phyloP scores from a whole-genome alignment of 1,140 invertebrate species.

The Leguminivora glycinivorella region DNA sequence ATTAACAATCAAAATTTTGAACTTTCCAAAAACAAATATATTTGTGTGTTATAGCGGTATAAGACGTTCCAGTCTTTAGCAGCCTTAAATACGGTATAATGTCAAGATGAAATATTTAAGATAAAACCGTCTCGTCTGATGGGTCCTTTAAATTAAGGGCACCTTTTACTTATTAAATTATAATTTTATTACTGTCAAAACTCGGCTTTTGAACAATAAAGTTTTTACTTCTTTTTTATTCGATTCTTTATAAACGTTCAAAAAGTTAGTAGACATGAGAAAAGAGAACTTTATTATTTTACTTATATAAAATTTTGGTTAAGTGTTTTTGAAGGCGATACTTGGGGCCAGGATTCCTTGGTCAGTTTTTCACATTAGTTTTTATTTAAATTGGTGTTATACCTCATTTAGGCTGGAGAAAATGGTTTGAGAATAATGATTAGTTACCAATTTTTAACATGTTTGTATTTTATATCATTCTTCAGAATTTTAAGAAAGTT shows the following conservation, averaged over 20 bases:
- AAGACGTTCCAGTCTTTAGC: neutral
- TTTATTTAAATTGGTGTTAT: no score
- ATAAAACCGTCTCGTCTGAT: constrained; percentile 21
- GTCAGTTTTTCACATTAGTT: no score
- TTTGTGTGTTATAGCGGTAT: constrained; percentile 1
- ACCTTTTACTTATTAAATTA: constrained; percentile 18
- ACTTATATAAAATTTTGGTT: neutral
- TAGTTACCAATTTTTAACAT: no score
- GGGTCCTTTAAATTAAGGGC: constrained; percentile 22
- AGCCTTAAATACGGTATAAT: constrained; percentile 8
- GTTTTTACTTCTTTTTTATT: neutral
- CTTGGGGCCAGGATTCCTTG: no score
- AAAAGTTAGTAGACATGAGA: neutral
- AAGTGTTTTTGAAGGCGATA: no score
- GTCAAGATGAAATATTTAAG: constrained; percentile 24
- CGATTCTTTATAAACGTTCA: neutral
- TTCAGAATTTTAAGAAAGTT: no score
- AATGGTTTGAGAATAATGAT: no score
- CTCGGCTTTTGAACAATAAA: neutral
- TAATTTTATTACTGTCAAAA: constrained; percentile 19
- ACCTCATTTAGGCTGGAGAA: no score
- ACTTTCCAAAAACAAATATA: neutral
- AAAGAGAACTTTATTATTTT: neutral
- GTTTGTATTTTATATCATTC: no score
- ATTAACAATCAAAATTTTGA: no score